Percentiles rank a stretch among this genome's conserved stretches.
Evolutionary conservation across 2,797 vertebrate species (phyloP).

Genomic region (Benthosema pterotum): DNA sequence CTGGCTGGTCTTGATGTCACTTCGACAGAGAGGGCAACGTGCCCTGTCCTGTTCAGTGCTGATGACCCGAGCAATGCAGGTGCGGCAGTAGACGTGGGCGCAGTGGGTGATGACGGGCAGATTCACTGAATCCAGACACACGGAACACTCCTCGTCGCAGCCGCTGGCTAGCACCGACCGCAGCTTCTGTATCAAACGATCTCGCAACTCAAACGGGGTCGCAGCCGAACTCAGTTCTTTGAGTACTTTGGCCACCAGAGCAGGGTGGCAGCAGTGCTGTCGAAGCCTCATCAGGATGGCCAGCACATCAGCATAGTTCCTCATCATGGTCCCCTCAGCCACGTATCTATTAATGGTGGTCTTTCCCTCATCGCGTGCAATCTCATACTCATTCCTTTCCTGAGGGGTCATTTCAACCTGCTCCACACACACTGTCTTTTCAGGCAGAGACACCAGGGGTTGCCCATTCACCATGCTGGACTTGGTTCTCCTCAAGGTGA

Average conservation of each 20-base stretch:
- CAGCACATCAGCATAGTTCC: conserved; percentile 90
- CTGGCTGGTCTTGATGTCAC: conserved; percentile 77
- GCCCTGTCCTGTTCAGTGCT: conserved; percentile 80
- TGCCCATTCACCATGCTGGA: conserved; percentile 84
- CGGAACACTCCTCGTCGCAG: conserved; percentile 89
- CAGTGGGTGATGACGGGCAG: conserved; percentile 89
- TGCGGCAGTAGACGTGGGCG: conserved; percentile 89
- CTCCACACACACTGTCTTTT: conserved; percentile 86
- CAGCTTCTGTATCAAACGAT: conserved; percentile 85
- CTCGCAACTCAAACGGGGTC: conserved; percentile 80
- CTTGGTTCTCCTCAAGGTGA: conserved; percentile 90
- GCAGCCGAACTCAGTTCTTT: conserved; percentile 60
- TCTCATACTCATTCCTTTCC: conserved; percentile 86
- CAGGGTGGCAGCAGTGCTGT: conserved; percentile 89
- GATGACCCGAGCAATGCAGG: conserved; percentile 89
- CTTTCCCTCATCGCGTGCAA: conserved; percentile 83
- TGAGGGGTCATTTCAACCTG: conserved; percentile 83
- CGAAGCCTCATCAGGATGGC: conserved; percentile 87
- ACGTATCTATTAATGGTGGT: conserved; percentile 85
- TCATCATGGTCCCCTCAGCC: conserved; percentile 84
- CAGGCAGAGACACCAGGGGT: conserved; percentile 85
- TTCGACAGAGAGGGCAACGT: conserved; percentile 87
- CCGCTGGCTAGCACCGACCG: conserved; percentile 88
- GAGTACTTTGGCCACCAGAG: conserved; percentile 71
- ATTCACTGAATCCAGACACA: conserved; percentile 87